Evolutionary conservation across 30 jellyfish, hydroid and myxozoan genomes (phyloP), one percentile per base, ranked within the genome.

Genomic region (Chrysaora quinquecirrha): DNA sequence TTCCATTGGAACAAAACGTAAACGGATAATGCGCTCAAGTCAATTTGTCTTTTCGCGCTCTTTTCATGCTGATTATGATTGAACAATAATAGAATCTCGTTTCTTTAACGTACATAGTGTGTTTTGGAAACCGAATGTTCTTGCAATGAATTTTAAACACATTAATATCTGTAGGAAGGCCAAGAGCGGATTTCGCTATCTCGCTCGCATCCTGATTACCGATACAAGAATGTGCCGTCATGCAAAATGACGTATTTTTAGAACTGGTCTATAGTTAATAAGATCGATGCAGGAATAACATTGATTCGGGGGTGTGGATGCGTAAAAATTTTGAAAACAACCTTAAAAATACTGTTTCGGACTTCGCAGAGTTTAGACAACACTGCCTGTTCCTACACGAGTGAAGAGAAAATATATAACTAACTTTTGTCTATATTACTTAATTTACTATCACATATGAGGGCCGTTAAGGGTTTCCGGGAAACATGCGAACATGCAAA

Each of bases 1-100:
- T 82, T 82, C 84, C 84, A 34, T 12, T 31, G 56, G 85, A 52
- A 82, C 92, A 82, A 82, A 48, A 74, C 62, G 62, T 58, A 61
- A 64, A 34, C 47, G 82, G 72, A 33, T 82, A 82, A 82, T 82
- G 92, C 85, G 92, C 92, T 70, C 92, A 82, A 52, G 78, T 61
- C 92, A 82, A 82, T 82, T 82, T 82, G 92, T 82, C 92, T 82
- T 52, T 63, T 82, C 60, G 80, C 92, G 73, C 48, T 82, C 92
- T 28, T 49, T 34, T 82, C 92, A 82, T 75, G 30, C 92, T 68
- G 60, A 71, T 71, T 62, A 67, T 34, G 74, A 82, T 69, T 69
- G 63, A 64, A 66, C 10, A 24, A 76, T 82, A 54, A 68, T 54
- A 35, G 92, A 82, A 24, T 82, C 23, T 11, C 23, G 75, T 22